Conservation (phyloP, 2,797 vertebrate genomes). For the Vireo griseus region DNA sequence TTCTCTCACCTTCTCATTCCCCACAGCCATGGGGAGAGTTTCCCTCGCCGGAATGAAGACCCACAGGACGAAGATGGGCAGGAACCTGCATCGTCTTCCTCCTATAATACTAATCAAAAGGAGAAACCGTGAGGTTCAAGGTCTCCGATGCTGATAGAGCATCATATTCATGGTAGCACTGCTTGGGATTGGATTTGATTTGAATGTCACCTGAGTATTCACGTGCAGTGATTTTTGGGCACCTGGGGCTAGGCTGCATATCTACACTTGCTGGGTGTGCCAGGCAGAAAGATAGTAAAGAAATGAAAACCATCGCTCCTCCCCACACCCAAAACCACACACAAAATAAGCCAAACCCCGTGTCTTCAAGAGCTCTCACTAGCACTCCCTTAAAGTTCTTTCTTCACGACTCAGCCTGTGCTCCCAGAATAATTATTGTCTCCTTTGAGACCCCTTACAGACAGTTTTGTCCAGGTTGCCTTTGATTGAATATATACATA, state of each 20-base stretch:
- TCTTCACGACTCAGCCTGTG: background rate
- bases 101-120: accelerated
- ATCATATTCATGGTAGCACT: background rate
- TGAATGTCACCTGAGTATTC: background rate
- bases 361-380: background rate
- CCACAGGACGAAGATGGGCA: accelerated
- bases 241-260: background rate
- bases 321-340: background rate
- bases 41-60: accelerated
- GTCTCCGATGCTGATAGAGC: background rate
- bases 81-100: background rate
- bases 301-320: background rate
- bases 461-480: background rate
- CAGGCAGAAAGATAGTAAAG: background rate
- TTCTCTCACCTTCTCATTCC: background rate
- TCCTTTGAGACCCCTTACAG: background rate
- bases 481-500: background rate
- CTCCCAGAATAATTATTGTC: background rate
- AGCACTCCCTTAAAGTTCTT: background rate
- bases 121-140: accelerated
- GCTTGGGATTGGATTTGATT: background rate
- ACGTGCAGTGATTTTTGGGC: background rate
- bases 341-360: background rate
- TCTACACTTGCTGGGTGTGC: accelerated
- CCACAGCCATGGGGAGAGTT: accelerated